These are phyloP conservation scores for Caenorhabditis uteleia DNA, from an alignment of 2,888 invertebrate species.

Conservation along the genomic window DNA sequence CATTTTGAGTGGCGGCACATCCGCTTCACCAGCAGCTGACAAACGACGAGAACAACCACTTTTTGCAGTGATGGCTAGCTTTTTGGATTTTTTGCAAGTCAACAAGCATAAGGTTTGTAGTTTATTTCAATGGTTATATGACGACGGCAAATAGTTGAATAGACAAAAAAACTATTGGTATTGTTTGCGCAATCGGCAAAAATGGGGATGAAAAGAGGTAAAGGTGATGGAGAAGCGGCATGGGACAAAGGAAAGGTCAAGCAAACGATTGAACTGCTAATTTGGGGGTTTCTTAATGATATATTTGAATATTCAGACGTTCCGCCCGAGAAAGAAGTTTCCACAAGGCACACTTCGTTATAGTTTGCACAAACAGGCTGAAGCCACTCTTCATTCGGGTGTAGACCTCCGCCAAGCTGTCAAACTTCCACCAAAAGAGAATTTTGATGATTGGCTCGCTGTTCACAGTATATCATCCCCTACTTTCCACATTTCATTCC, in stretches of 20 bases:
- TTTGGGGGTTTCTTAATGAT: background rate
- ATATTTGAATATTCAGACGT: conserved; percentile 77
- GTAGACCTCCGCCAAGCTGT: conserved; percentile 84
- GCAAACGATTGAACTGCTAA: background rate
- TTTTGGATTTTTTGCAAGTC: conserved; percentile 68
- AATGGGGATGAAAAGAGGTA: background rate
- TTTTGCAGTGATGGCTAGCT: conserved; percentile 52
- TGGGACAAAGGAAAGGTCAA: too few species aligned
- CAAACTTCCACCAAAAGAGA: conserved; percentile 81
- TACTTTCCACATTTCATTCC: background rate
- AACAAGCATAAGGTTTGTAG: conserved; percentile 70
- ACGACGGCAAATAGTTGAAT: background rate
- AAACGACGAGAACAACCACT: conserved; percentile 2
- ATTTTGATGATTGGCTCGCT: conserved; percentile 88
- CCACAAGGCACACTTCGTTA: conserved; percentile 85
- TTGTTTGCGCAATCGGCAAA: too few species aligned
- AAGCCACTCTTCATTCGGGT: conserved; percentile 85
- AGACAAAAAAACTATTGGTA: too few species aligned
- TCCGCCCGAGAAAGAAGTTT: conserved; percentile 86
- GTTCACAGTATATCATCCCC: conserved; percentile 79
- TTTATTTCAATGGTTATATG: conserved; percentile 5
- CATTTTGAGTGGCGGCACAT: background rate
- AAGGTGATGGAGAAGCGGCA: too few species aligned
- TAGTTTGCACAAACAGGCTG: conserved; percentile 87
- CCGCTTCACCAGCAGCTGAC: background rate